A percentile compares a stretch with the other conserved stretches of the same genome.
phyloP scores from a whole-genome alignment of 2,113 vertebrate genomes.

The Dasyurus viverrinus region DNA sequence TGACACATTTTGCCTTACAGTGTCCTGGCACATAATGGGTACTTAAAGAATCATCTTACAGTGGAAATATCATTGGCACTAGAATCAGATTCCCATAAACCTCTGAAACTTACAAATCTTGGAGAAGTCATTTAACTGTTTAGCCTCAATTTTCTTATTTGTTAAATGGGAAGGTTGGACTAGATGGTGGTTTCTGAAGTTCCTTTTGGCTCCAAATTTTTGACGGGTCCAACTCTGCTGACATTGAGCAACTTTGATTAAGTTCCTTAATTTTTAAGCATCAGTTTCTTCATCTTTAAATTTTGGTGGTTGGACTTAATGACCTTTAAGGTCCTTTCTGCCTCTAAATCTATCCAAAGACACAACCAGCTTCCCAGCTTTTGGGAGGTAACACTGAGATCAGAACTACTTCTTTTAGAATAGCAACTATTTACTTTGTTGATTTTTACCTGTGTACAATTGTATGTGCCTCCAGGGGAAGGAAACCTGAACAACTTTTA shows the following conservation, averaged over 20 bases:
- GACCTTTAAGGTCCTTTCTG: not conserved
- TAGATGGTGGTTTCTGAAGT: not conserved
- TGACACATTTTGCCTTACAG: not conserved
- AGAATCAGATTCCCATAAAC: too few species aligned
- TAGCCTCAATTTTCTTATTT: not conserved
- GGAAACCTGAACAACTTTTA: not conserved
- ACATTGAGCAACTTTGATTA: not conserved
- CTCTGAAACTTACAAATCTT: not conserved
- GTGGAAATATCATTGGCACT: not conserved
- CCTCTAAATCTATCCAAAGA: not conserved
- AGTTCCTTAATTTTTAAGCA: not conserved
- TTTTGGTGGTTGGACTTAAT: not conserved
- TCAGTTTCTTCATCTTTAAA: not conserved
- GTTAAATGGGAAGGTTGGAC: not conserved
- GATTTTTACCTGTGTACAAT: conserved; percentile 21
- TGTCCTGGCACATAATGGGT: not conserved
- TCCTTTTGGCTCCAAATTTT: not conserved
- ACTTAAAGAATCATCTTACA: not conserved
- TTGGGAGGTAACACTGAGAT: not conserved
- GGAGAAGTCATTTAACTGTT: not conserved
- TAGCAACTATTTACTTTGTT: not conserved
- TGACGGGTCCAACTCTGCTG: not conserved
- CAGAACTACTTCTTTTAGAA: not conserved
- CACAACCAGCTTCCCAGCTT: not conserved
- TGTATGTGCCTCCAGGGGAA: not conserved